Evolutionary conservation across 2,888 invertebrate genomes (phyloP), one percentile per base, ranked within the genome.

Genomic region (Rutpela maculata): DNA sequence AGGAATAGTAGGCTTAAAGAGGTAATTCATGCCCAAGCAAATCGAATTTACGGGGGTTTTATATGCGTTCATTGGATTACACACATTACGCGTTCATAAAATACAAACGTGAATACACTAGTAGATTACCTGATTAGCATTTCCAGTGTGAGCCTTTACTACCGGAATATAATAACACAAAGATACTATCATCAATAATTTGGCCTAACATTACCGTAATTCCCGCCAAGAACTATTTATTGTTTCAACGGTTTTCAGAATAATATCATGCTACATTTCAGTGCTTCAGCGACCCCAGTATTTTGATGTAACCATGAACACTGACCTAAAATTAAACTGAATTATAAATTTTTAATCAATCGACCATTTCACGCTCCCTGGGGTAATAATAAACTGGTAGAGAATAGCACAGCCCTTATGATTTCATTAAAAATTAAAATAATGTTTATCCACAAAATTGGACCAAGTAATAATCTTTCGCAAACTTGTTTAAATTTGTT

Each of bases 61-160:
- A 71, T 71, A 66, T 66, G 75, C 75, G 70, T 76, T 71, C 75
- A 71, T 71, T 76, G 65, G 75, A 76, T 76, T 76, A 77, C 77
- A 77, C 74, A 77, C 77, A 74, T 70, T 70, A 68, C 77, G 77
- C 77, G 60, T 73, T 66, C 55, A 57, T 72, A 70, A 77, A 77
- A 77, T 74, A 55, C 69, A 74, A 77, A 74, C 74, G 69, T 66
- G 69, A 56, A 70, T 77, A 73, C 69, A 74, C 55, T 76, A 71
- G 77, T 74, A 74, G 77, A 74, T 74, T 74, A 74, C 67, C 71
- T 67, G 72, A 72, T 76, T 76, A 76, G 66, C 67, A 72, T 72
- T 67, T 72, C 59, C 71, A 67, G 59, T 65, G 76, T 66, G 59
- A 59, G 19, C 19, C 18, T 22, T 59, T 59, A 19, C 19, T 22